phyloP scores from a whole-genome alignment of 2,888 invertebrate species.

The Drosophila eohydei region DNA sequence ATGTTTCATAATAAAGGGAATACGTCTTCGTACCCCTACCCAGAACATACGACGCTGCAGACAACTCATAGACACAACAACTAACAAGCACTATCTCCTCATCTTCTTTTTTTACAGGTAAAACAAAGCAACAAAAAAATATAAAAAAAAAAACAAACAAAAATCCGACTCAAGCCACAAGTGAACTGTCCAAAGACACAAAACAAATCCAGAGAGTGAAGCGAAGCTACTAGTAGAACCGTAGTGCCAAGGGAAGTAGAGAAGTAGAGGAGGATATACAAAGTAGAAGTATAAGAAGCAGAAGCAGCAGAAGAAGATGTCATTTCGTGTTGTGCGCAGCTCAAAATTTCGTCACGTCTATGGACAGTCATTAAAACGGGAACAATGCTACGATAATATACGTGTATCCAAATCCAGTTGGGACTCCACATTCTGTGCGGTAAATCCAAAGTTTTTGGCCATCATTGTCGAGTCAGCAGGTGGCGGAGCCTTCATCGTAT shows the following conservation, averaged over 20 bases:
- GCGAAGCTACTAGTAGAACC: constrained; percentile 14
- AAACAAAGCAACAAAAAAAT: constrained; percentile 25
- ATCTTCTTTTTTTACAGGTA: constrained; percentile 35
- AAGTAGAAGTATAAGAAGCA: not conserved
- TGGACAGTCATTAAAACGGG: constrained; percentile 93
- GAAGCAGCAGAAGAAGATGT: constrained; percentile 88
- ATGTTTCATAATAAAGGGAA: not conserved
- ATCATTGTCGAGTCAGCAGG: constrained; percentile 98
- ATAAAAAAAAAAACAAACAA: constrained; percentile 5
- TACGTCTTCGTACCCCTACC: not conserved
- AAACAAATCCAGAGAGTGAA: constrained; percentile 8
- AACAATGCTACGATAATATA: constrained; percentile 99
- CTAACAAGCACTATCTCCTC: constrained; percentile 21
- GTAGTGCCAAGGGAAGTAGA: not conserved
- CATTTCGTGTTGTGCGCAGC: constrained; percentile 98
- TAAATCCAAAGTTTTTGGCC: constrained; percentile 98
- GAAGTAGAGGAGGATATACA: constrained; percentile 6
- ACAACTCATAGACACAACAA: constrained; percentile 4
- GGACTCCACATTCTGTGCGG: constrained; percentile 99
- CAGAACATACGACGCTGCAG: not conserved
- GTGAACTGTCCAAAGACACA: constrained; percentile 21
- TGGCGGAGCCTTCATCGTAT: constrained; percentile 97
- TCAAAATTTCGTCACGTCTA: constrained; percentile 99
- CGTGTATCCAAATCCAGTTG: constrained; percentile 98
- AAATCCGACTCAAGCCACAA: not conserved